A percentile compares a stretch with the other conserved stretches of the same genome.
Evolutionary conservation across 2,888 invertebrate genomes (phyloP).

Genomic region (Crocallis elinguaria): DNA sequence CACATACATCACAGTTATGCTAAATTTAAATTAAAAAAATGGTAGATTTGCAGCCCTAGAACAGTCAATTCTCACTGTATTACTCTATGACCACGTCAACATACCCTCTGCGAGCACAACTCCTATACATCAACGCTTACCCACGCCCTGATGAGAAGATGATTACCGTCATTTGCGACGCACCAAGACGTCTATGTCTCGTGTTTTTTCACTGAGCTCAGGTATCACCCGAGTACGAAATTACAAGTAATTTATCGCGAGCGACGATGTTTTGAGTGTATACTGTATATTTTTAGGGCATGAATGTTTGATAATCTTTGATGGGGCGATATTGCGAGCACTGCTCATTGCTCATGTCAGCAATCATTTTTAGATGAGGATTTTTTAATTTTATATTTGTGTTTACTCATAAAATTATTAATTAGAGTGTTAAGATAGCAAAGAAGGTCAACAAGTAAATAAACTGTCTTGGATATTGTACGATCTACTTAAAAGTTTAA

Average conservation of each 20-base stretch:
- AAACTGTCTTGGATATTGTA: conserved; percentile 2
- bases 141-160: conserved; percentile 84
- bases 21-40: too few relatives aligned
- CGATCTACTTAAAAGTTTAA: not conserved
- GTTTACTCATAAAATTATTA: too few relatives aligned
- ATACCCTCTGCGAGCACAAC: conserved; percentile 59
- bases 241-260: conserved; percentile 83
- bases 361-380: conserved; percentile 2
- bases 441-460: not conserved
- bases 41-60: too few relatives aligned
- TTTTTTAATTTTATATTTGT: not conserved
- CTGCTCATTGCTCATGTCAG: conserved; percentile 3
- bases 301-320: conserved; percentile 47
- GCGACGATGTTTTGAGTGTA: conserved; percentile 57
- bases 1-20: too few relatives aligned
- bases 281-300: conserved; percentile 53
- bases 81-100: conserved; percentile 39
- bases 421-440: not conserved
- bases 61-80: not conserved
- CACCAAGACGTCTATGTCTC: conserved; percentile 85
- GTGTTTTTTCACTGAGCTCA: conserved; percentile 82
- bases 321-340: conserved; percentile 26
- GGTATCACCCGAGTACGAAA: conserved; percentile 83
- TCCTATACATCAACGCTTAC: conserved; percentile 81
- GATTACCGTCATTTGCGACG: conserved; percentile 85